Base-by-base conservation (phyloP, 1,140 invertebrate genomes). In the Neodiprion lecontei region DNA sequence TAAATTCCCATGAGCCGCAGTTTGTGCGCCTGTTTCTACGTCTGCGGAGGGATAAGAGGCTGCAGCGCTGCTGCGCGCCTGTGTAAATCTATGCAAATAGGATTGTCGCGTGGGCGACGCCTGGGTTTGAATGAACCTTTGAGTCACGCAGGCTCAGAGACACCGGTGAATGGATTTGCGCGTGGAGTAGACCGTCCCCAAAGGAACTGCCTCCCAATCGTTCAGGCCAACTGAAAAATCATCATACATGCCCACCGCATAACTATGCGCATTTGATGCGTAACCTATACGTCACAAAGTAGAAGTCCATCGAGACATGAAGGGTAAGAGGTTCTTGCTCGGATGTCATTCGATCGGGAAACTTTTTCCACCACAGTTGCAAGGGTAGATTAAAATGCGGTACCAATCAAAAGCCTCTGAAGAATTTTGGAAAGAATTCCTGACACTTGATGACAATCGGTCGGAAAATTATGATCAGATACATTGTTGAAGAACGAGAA, bases 91-190 rank as follows among this genome's bases (percentile, higher is more conserved):
- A 82, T 82, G 81, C 76, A 79, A 79, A 79, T 80, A 81, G 74
- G 53, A 61, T 61, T 53, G 72, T 78, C 79, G 76, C 81, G 81
- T 82, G 76, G 81, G 81, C 81, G 80, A 74, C 69, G 66, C 7
- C 53, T 23, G 66, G 79, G 73, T 75, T 76, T 82, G 80, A 82
- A 82, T 82, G 81, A 82, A 82, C 77, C 81, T 77, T 81, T 81
- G 80, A 78, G 77, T 78, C 80, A 81, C 78, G 78, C 78, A 69
- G 23, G 28, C 14, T 61, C 76, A 81, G n/a, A 12, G 53, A 61
- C n/a, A 61, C 53, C 53, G 53, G 80, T 82, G 81, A 82, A 82
- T 82, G 81, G 77, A 82, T 81, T 74, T 75, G 69, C 78, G 77
- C 74, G 69, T 49, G 77, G 77, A 61, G 53, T 61, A 61, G 53